These are phyloP conservation scores for Aldabrachelys gigantea DNA, from an alignment of 2,113 vertebrate species.

Conservation along the genomic window DNA sequence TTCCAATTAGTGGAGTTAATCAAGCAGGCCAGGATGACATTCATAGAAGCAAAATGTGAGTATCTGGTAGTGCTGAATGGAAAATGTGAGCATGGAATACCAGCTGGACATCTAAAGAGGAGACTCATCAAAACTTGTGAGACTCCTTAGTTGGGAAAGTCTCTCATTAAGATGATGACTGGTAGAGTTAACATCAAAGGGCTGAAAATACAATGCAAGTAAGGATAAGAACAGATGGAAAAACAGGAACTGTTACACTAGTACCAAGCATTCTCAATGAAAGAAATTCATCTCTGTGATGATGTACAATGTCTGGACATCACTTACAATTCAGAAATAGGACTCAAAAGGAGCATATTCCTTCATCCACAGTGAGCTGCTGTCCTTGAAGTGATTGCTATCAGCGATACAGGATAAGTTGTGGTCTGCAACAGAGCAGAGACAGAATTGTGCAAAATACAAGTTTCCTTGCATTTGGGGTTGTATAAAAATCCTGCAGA, in stretches of 20 bases:
- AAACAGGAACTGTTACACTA: neutral
- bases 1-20: constrained; percentile 23
- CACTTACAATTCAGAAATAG: neutral
- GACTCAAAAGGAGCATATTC: neutral
- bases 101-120: neutral
- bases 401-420: neutral
- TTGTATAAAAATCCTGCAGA: neutral
- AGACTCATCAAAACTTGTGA: neutral
- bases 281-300: neutral
- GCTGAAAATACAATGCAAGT: neutral
- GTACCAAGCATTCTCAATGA: neutral
- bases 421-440: neutral
- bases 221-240: constrained; percentile 27
- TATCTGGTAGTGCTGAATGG: neutral
- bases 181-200: constrained; percentile 36
- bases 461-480: neutral
- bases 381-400: neutral
- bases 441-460: constrained; percentile 20
- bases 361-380: constrained; percentile 21
- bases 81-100: neutral
- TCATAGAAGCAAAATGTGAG: neutral
- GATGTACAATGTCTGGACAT: neutral
- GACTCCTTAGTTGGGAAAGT: neutral
- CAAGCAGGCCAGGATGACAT: constrained; percentile 5
- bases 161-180: neutral